A percentile compares a stretch with the other conserved stretches of the same genome.
Conservation (phyloP, 2,888 invertebrate genomes). For the Nomada fucata region DNA sequence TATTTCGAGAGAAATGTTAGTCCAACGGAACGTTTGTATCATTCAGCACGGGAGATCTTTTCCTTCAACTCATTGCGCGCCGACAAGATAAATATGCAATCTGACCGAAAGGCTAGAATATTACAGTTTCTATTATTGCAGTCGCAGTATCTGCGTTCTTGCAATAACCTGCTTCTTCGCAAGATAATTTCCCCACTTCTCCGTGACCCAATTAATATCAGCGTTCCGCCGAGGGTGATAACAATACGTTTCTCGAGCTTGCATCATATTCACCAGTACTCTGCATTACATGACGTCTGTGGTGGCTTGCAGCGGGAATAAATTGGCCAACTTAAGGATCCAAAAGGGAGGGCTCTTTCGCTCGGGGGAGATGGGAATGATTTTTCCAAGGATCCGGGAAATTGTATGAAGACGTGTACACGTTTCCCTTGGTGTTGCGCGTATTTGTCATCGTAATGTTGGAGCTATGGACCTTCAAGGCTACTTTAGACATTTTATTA, state of each 20-base stretch:
- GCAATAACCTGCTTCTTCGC: too few relatives aligned
- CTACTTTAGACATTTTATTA: not conserved
- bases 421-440: not conserved
- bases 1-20: too few relatives aligned
- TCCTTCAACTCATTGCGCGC: too few relatives aligned
- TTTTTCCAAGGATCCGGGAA: slow-evolving; percentile 5
- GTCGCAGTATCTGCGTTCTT: too few relatives aligned
- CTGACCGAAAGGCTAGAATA: too few relatives aligned
- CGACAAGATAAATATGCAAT: too few relatives aligned
- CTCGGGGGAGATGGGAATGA: not conserved
- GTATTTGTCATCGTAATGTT: slow-evolving; percentile 23
- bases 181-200: too few relatives aligned
- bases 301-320: not conserved
- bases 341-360: not conserved
- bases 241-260: not conserved
- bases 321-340: slow-evolving; percentile 4
- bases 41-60: too few relatives aligned
- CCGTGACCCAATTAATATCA: too few relatives aligned
- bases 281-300: not conserved
- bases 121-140: too few relatives aligned
- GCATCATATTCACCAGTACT: not conserved
- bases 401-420: slow-evolving; percentile 10
- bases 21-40: too few relatives aligned
- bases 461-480: not conserved
- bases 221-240: too few relatives aligned